Evolutionary conservation across 2,113 vertebrate genomes (phyloP).

Genomic region (Poecile atricapillus): DNA sequence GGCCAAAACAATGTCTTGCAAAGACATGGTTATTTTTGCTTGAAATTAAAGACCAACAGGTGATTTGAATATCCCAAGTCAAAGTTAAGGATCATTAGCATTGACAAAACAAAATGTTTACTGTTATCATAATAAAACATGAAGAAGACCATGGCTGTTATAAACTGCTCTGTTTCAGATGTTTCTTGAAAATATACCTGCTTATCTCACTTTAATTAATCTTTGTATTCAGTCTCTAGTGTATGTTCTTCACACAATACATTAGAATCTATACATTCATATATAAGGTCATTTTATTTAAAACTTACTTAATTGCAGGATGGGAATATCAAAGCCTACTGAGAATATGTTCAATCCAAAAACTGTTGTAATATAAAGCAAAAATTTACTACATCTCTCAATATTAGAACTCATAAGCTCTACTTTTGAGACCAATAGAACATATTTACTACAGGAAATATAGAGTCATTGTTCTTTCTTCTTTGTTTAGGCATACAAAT

Average conservation of each 20-base stretch:
- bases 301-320: background rate
- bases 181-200: background rate
- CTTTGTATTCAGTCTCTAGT: background rate
- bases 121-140: background rate
- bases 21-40: background rate
- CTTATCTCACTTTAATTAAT: background rate
- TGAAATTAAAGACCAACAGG: background rate
- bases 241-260: background rate
- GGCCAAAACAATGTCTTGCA: background rate
- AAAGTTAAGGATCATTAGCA: background rate
- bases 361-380: background rate
- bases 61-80: background rate
- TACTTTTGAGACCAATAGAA: background rate
- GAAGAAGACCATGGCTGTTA: background rate
- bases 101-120: background rate
- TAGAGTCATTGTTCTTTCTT: background rate
- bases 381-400: background rate
- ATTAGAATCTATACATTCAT: background rate
- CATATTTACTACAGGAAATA: background rate
- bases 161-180: background rate
- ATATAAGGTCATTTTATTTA: background rate
- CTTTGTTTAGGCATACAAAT: background rate
- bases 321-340: background rate
- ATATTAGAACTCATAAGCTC: background rate
- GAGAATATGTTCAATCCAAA: background rate